Percentiles rank a stretch among this genome's conserved stretches.
phyloP scores from a whole-genome alignment of 2,113 vertebrate genomes.

The Tychaedon coryphoeus region DNA sequence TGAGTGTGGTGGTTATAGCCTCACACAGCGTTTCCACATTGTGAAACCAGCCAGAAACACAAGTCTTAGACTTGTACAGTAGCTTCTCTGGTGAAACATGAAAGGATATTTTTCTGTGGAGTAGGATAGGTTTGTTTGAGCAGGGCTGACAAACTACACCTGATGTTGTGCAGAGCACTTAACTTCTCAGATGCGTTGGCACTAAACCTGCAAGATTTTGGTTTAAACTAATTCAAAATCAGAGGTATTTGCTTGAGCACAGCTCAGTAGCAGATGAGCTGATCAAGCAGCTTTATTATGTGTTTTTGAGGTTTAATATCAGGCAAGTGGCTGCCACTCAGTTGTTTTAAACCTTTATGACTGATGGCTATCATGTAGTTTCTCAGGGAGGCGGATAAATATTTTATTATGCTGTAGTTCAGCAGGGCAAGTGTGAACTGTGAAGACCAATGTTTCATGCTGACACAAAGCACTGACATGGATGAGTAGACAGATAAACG shows the following conservation, averaged over 20 bases:
- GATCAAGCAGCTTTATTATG: neutral
- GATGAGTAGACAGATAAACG: constrained; percentile 51
- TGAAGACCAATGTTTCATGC: constrained; percentile 38
- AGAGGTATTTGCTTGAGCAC: neutral
- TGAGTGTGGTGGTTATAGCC: neutral
- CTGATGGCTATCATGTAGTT: constrained; percentile 30
- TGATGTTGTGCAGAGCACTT: neutral
- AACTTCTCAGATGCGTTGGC: neutral
- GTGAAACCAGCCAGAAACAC: neutral
- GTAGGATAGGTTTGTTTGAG: neutral
- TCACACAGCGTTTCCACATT: neutral
- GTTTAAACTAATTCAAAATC: neutral
- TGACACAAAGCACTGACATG: constrained; percentile 48
- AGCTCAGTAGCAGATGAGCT: neutral
- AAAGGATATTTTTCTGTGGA: neutral
- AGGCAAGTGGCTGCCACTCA: neutral
- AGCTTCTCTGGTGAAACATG: neutral
- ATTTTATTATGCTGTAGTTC: constrained; percentile 37
- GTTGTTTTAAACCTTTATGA: constrained; percentile 41
- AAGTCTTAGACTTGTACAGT: neutral
- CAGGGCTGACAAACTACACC: neutral
- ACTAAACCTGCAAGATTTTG: neutral
- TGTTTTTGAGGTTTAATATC: neutral
- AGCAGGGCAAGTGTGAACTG: constrained; percentile 39
- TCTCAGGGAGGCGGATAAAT: constrained; percentile 20